Conservation (phyloP, 2,113 vertebrate species). For the Falco punctatus region DNA sequence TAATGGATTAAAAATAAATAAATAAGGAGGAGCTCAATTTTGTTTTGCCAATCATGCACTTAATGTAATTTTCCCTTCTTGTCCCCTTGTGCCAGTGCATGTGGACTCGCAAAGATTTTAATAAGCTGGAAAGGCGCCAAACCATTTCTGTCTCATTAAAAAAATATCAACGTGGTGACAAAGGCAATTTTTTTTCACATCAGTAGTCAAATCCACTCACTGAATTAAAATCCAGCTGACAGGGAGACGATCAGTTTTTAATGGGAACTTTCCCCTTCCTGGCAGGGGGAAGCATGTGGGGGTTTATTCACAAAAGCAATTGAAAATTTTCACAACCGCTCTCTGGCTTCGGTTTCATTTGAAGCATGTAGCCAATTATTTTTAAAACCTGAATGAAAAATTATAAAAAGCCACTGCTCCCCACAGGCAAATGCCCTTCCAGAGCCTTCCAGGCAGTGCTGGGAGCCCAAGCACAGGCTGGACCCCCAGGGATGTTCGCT, state of each 20-base stretch:
- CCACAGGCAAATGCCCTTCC: not conserved
- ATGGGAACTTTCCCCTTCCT: not conserved
- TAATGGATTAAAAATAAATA: slow-evolving; percentile 21
- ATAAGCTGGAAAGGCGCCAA: slow-evolving; percentile 23
- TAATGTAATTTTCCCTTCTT: not conserved
- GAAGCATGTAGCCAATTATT: not conserved
- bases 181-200: not conserved
- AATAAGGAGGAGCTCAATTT: not conserved
- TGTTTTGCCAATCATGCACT: slow-evolving; percentile 12
- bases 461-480: not conserved
- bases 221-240: not conserved
- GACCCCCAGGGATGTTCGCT: rapidly evolving
- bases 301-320: not conserved
- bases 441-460: not conserved
- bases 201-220: not conserved
- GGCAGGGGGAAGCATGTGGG: not conserved
- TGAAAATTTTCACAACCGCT: not conserved
- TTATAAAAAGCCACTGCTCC: not conserved
- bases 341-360: not conserved
- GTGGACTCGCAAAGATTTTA: not conserved
- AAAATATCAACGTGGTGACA: not conserved
- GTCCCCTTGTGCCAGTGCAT: not conserved
- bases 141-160: slow-evolving; percentile 31
- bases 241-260: not conserved
- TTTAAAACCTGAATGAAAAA: not conserved